These are phyloP conservation scores for Zapus hudsonius DNA, from an alignment of 2,113 vertebrate species.

Conservation along the genomic window DNA sequence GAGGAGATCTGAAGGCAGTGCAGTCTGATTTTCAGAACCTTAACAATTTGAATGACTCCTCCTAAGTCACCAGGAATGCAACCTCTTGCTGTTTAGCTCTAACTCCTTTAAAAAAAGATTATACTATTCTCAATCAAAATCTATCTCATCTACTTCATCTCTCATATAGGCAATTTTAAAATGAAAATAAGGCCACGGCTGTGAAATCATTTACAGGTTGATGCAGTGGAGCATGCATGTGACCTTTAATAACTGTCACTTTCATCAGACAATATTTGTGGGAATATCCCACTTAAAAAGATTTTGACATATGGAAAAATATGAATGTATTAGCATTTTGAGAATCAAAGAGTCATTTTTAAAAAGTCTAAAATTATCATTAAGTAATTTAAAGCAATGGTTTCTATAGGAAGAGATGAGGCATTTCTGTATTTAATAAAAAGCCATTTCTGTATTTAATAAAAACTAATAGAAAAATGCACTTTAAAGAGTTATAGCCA, in stretches of 20 bases:
- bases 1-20: not conserved
- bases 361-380: not conserved
- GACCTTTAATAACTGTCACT: not conserved
- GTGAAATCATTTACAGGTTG: not conserved
- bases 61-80: not conserved
- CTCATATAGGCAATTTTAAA: not conserved
- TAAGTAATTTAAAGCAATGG: conserved; percentile 24
- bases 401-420: not conserved
- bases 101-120: not conserved
- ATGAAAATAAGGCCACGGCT: not conserved
- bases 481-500: not conserved
- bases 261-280: not conserved
- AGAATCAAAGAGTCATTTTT: not conserved
- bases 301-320: not conserved
- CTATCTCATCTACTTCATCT: not conserved
- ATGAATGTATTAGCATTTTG: not conserved
- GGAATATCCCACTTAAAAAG: not conserved
- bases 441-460: not conserved
- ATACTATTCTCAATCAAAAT: not conserved
- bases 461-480: not conserved
- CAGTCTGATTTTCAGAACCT: not conserved
- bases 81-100: not conserved
- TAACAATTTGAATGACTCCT: not conserved
- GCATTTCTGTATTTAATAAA: not conserved
- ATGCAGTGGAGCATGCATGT: not conserved